These are phyloP conservation scores for Agrypnus murinus DNA, from an alignment of 2,888 invertebrate genomes.

Conservation along the genomic window DNA sequence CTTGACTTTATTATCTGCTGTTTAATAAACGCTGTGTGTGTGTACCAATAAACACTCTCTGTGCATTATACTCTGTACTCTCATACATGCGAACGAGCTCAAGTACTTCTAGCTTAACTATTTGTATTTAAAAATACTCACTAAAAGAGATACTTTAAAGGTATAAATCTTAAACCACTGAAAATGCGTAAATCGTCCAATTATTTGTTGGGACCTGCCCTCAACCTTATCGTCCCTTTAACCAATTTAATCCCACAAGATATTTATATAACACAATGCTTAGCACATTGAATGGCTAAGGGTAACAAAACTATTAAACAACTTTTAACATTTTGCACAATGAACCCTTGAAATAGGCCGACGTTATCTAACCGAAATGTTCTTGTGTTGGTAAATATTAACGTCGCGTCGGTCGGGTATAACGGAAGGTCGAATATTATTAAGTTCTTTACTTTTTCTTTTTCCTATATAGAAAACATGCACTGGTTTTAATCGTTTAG, in stretches of 20 bases:
- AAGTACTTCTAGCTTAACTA: too few species aligned
- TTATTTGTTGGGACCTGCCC: slow-evolving; percentile 3
- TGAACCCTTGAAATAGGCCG: too few species aligned
- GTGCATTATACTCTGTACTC: not conserved
- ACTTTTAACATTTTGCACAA: not conserved
- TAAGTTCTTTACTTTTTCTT: too few species aligned
- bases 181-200: not conserved
- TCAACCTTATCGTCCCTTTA: not conserved
- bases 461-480: too few species aligned
- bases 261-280: slow-evolving; percentile 19
- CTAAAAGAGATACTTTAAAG: not conserved
- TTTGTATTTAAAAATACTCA: too few species aligned
- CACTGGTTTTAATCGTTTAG: too few species aligned
- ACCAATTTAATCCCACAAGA: slow-evolving; percentile 20
- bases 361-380: too few species aligned
- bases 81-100: not conserved
- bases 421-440: too few species aligned
- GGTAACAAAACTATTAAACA: slow-evolving; percentile 4
- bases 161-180: not conserved
- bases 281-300: slow-evolving; percentile 7
- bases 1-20: slow-evolving; percentile 34
- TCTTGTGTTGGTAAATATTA: too few species aligned
- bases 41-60: slow-evolving; percentile 22
- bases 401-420: too few species aligned
- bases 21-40: slow-evolving; percentile 33